phyloP scores from a whole-genome alignment of 2,888 invertebrate species.

The Nymphalis polychloros region DNA sequence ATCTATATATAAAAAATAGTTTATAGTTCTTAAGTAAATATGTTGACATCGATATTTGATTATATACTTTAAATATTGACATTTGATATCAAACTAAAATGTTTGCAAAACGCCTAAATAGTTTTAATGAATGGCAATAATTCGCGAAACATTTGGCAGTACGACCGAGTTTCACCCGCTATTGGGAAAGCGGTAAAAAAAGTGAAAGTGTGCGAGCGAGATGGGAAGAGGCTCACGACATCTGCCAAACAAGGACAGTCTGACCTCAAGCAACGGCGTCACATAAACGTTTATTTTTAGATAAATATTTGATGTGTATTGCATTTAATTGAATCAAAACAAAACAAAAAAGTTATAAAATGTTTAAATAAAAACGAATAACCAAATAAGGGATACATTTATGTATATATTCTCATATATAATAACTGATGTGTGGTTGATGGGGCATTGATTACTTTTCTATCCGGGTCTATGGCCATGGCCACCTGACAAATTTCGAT shows the following conservation, averaged over 20 bases:
- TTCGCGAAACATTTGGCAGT: constrained; percentile 70
- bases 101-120: constrained; percentile 6
- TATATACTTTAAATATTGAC: neutral
- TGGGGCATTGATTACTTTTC: too few species aligned
- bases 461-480: too few species aligned
- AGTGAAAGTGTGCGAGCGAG: constrained; percentile 71
- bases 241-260: constrained; percentile 49
- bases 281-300: constrained; percentile 21
- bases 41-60: too few species aligned
- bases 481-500: too few species aligned
- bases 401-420: too few species aligned
- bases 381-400: too few species aligned
- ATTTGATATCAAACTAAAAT: constrained; percentile 7
- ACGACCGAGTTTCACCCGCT: constrained; percentile 64
- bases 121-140: constrained; percentile 37
- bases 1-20: too few species aligned
- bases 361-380: too few species aligned
- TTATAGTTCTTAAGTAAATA: too few species aligned
- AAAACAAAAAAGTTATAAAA: too few species aligned
- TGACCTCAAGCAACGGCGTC: constrained; percentile 46
- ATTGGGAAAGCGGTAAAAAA: constrained; percentile 77
- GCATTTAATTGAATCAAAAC: neutral
- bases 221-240: constrained; percentile 43
- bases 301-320: constrained; percentile 6
- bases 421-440: too few species aligned